These are phyloP conservation scores for Camponotus floridanus DNA, from an alignment of 1,140 invertebrate species.

Conservation along the genomic window DNA sequence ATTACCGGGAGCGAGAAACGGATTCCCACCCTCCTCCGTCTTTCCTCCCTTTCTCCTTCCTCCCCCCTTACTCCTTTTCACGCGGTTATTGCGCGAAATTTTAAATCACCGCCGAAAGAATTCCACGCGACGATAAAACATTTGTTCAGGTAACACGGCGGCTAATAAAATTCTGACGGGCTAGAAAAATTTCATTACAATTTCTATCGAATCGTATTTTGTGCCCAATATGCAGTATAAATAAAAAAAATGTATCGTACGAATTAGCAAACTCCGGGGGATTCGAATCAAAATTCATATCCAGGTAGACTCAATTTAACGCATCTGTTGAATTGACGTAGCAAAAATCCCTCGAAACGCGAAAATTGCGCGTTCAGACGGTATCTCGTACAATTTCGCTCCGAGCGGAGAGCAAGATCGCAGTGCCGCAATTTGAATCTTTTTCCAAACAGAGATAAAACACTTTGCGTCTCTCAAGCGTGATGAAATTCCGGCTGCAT, in stretches of 20 bases:
- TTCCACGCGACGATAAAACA: slow-evolving; percentile 37
- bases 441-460: slow-evolving; percentile 40
- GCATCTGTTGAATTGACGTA: slow-evolving; percentile 16
- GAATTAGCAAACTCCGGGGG: slow-evolving; percentile 26
- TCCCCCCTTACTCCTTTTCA: too few relatives aligned
- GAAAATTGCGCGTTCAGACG: slow-evolving; percentile 34
- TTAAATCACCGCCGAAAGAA: slow-evolving; percentile 12
- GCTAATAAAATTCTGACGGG: slow-evolving; percentile 40
- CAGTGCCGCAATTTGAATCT: slow-evolving; percentile 49
- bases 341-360: slow-evolving; percentile 26
- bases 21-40: neutral
- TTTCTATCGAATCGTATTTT: slow-evolving; percentile 33
- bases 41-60: too few relatives aligned
- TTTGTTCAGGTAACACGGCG: slow-evolving; percentile 31
- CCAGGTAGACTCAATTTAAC: slow-evolving; percentile 45
- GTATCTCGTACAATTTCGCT: neutral
- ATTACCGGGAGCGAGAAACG: slow-evolving; percentile 25
- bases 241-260: slow-evolving; percentile 26
- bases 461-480: slow-evolving; percentile 50
- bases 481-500: slow-evolving; percentile 58
- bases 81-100: slow-evolving; percentile 36
- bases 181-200: slow-evolving; percentile 46
- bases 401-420: slow-evolving; percentile 19
- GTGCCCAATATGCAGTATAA: neutral
- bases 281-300: slow-evolving; percentile 38